Evolutionary conservation across 2,797 vertebrate species (phyloP).

Genomic region (Apogon hyalosoma): DNA sequence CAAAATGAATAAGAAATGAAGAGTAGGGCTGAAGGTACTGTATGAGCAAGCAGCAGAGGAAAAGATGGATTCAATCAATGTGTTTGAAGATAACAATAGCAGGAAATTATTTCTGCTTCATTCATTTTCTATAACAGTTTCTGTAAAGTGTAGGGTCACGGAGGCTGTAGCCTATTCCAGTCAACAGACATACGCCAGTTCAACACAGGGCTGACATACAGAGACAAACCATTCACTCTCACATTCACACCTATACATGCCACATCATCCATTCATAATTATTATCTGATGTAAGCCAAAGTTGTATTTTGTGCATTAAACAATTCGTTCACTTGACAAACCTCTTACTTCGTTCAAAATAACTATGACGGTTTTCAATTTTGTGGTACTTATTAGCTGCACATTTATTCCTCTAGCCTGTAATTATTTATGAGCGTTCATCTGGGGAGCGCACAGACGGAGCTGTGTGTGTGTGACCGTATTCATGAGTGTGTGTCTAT

Average conservation of each 20-base stretch:
- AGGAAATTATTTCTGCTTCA: neutral
- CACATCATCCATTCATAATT: slow-evolving; percentile 18
- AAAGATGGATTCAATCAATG: neutral
- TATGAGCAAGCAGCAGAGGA: neutral
- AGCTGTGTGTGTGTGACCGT: neutral
- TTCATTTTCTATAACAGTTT: too few species aligned
- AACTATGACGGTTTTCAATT: slow-evolving; percentile 34
- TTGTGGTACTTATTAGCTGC: slow-evolving; percentile 31
- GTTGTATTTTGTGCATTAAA: slow-evolving; percentile 38
- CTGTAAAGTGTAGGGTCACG: too few species aligned
- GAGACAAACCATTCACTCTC: too few species aligned
- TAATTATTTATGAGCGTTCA: slow-evolving; percentile 54
- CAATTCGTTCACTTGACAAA: slow-evolving; percentile 40
- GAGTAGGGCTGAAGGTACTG: slow-evolving; percentile 2
- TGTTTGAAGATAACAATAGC: neutral
- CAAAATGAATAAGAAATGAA: neutral
- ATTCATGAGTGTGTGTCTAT: slow-evolving; percentile 1
- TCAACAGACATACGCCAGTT: too few species aligned
- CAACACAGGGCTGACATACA: too few species aligned
- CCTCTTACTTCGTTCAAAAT: slow-evolving; percentile 24
- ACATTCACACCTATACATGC: too few species aligned
- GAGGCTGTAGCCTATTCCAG: too few species aligned
- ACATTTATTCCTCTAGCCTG: slow-evolving; percentile 37
- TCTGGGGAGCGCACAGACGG: slow-evolving; percentile 25
- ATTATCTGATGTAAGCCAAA: slow-evolving; percentile 24